A percentile compares a stretch with the other conserved stretches of the same genome.
phyloP scores from a whole-genome alignment of 2,888 invertebrate genomes.

The Neoaliturus tenellus region DNA sequence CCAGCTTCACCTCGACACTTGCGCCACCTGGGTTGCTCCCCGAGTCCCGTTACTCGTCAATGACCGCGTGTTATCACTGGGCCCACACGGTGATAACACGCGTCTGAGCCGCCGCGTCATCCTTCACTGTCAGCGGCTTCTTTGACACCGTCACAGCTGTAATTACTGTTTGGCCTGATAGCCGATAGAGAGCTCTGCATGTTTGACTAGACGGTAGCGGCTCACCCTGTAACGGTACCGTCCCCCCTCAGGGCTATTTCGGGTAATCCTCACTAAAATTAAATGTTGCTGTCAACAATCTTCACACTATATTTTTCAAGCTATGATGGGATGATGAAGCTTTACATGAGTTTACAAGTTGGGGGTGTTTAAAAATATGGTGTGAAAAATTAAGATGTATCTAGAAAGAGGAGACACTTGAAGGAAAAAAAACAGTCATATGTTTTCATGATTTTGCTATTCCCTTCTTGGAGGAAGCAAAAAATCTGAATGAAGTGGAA shows the following conservation, averaged over 20 bases:
- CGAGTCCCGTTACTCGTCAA: slow-evolving; percentile 30
- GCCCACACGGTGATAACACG: slow-evolving; percentile 15
- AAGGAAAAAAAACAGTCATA: no score
- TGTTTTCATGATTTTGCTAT: no score
- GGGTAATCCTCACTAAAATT: not conserved
- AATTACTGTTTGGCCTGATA: slow-evolving; percentile 42
- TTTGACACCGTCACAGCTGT: slow-evolving; percentile 25
- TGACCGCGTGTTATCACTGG: slow-evolving; percentile 37
- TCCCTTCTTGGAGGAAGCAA: no score
- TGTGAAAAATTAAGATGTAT: no score
- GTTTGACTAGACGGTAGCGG: slow-evolving; percentile 23
- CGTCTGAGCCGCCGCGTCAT: slow-evolving; percentile 34
- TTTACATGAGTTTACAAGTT: no score
- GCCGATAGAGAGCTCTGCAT: slow-evolving; percentile 25
- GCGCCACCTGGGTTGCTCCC: not conserved
- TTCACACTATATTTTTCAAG: no score
- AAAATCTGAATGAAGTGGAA: no score
- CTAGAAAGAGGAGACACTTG: no score
- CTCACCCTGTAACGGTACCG: slow-evolving; percentile 28
- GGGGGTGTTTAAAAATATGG: no score
- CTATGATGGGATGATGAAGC: no score
- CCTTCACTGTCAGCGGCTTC: slow-evolving; percentile 40
- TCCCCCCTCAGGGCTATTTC: not conserved
- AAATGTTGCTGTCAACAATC: not conserved
- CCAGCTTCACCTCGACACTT: no score